Evolutionary conservation across 2,113 vertebrate genomes (phyloP).

Genomic region (Hystrix cristata): DNA sequence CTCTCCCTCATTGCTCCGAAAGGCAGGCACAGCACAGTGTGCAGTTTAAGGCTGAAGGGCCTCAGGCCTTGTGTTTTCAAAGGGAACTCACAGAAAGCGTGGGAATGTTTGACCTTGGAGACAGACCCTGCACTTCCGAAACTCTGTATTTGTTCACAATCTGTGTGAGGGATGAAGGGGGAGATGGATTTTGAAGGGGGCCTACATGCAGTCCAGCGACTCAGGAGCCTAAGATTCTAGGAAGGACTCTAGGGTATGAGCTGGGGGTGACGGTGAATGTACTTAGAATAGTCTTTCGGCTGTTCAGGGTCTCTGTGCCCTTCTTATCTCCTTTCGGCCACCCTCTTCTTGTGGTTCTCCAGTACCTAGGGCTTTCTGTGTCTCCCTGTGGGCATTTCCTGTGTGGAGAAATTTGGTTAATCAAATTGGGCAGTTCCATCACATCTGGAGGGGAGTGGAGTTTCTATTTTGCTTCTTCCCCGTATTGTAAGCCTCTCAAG

Average conservation of each 20-base stretch:
- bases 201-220: background rate
- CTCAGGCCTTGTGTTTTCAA: background rate
- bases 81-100: background rate
- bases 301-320: background rate
- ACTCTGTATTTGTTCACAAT: background rate
- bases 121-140: background rate
- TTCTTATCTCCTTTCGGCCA: background rate
- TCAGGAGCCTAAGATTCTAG: background rate
- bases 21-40: background rate
- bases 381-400: background rate
- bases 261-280: fast-evolving
- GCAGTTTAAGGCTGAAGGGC: background rate
- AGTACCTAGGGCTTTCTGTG: background rate
- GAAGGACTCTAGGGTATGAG: background rate
- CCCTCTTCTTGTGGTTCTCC: no score
- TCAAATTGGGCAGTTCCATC: background rate
- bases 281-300: background rate
- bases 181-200: background rate
- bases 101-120: background rate
- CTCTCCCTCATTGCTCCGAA: background rate
- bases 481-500: background rate
- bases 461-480: background rate
- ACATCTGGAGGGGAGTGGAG: background rate
- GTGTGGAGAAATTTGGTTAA: background rate
- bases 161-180: background rate